Base-by-base conservation (phyloP, 1,140 invertebrate genomes). In the Paramacrobiotus metropolitanus region DNA sequence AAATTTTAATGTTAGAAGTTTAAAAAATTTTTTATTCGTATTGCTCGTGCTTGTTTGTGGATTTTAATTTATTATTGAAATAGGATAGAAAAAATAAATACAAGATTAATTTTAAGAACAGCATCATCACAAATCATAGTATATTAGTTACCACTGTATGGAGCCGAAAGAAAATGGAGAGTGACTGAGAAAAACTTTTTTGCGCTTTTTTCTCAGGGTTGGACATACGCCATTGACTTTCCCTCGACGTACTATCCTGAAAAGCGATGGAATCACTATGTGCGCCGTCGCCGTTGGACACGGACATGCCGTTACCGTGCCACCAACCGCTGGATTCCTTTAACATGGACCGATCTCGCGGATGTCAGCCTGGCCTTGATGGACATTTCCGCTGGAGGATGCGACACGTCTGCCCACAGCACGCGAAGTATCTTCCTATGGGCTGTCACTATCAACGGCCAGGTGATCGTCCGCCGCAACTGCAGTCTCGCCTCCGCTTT, bases 161-260 rank as follows among this genome's bases (percentile, higher is more conserved):
- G 9, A 9, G 9, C 34, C 34, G 34, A n/a, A 9, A 40, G 34
- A 9, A 9, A 9, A 9, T 40, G 34, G 34, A 9, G 9, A 9
- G 9, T 40, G 9, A 9, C 9, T 40, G 34, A 40, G 9, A n/a
- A 9, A n/a, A 9, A 44, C 60, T 34, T 60, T 21, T 63, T 4
- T 2, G 30, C 21, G 30, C 60, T 65, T 15, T 60, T 60, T 29
- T 67, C 61, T 18, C 65, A 82, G 79, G 80, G 87, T 40, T 93
- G 88, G 89, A 90, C 84, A 30, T 94, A 93, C 77, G 86, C 88
- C 29, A 77, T 90, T 55, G 88, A 93, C 75, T 93, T 93, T 74
- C 87, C 85, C 59, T 79, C 83, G 24, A 81, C 81, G n/a, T 94
- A 84, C 75, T 78, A 80, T 31, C 76, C 82, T 1, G 80, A 82